Evolutionary conservation across 2,113 vertebrate genomes (phyloP).

Genomic region (Ptyas mucosa): DNA sequence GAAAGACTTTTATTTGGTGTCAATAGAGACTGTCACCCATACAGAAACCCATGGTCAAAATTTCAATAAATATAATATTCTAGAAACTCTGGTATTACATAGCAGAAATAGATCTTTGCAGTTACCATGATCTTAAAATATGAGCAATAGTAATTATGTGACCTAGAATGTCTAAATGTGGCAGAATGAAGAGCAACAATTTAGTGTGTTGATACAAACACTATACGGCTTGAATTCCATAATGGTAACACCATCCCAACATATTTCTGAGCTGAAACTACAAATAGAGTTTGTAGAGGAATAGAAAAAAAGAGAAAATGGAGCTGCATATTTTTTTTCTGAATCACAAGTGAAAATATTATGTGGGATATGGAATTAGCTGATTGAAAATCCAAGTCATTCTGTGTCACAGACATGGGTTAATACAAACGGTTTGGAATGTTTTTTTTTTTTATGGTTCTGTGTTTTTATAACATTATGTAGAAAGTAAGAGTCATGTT

Average conservation of each 20-base stretch:
- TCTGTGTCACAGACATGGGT: background rate
- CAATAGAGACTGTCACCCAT: background rate
- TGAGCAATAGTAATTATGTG: background rate
- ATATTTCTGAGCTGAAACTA: background rate
- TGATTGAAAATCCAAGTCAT: background rate
- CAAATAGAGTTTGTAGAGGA: background rate
- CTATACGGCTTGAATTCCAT: background rate
- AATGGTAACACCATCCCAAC: background rate
- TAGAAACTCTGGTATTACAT: constrained; percentile 24
- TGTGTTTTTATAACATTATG: background rate
- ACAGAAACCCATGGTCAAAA: background rate
- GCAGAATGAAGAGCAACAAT: background rate
- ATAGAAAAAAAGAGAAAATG: background rate
- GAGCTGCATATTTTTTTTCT: background rate
- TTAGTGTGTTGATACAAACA: background rate
- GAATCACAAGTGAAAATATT: background rate
- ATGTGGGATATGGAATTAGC: background rate
- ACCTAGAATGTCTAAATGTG: background rate
- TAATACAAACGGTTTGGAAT: background rate
- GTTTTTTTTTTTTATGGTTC: background rate
- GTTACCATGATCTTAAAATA: background rate
- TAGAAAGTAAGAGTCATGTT: background rate
- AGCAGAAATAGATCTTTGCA: constrained; percentile 21
- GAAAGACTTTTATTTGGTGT: background rate
- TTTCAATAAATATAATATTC: background rate